Conservation (phyloP, 1,140 invertebrate genomes). For the Drosophila littoralis region DNA sequence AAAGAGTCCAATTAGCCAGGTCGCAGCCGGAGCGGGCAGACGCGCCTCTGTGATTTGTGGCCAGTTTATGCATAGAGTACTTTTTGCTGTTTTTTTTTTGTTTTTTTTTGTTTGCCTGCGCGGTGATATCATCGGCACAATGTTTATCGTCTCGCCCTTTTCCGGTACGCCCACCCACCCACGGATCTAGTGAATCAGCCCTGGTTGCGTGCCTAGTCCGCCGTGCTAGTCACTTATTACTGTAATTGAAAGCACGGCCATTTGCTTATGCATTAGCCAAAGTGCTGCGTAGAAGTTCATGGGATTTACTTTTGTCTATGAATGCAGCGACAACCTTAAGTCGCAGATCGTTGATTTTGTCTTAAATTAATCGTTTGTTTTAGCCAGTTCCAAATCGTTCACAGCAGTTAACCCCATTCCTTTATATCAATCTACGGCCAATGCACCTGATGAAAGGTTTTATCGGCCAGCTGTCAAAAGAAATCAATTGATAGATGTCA, state of each 20-base stretch:
- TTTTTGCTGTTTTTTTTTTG: background rate
- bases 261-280: slow-evolving; percentile 38
- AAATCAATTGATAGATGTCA: too few species aligned
- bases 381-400: too few species aligned
- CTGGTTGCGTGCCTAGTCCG: slow-evolving; percentile 57
- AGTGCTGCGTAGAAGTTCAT: slow-evolving; percentile 23
- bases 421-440: slow-evolving; percentile 5
- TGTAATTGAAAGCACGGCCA: slow-evolving; percentile 36
- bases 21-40: slow-evolving; percentile 40
- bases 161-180: slow-evolving; percentile 3
- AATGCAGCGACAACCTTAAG: background rate
- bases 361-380: too few species aligned
- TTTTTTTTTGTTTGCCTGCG: slow-evolving; percentile 1
- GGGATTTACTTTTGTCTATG: background rate
- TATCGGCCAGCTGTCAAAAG: background rate
- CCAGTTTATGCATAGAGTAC: background rate
- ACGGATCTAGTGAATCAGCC: slow-evolving; percentile 30
- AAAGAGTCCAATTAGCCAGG: slow-evolving; percentile 60
- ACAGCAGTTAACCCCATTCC: too few species aligned
- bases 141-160: slow-evolving; percentile 51
- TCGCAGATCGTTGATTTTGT: background rate
- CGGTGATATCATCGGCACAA: slow-evolving; percentile 65
- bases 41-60: slow-evolving; percentile 54
- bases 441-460: slow-evolving; percentile 12
- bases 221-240: slow-evolving; percentile 37